These are phyloP conservation scores for Antidorcas marsupialis DNA, from an alignment of 2,113 vertebrate genomes.

Conservation along the genomic window DNA sequence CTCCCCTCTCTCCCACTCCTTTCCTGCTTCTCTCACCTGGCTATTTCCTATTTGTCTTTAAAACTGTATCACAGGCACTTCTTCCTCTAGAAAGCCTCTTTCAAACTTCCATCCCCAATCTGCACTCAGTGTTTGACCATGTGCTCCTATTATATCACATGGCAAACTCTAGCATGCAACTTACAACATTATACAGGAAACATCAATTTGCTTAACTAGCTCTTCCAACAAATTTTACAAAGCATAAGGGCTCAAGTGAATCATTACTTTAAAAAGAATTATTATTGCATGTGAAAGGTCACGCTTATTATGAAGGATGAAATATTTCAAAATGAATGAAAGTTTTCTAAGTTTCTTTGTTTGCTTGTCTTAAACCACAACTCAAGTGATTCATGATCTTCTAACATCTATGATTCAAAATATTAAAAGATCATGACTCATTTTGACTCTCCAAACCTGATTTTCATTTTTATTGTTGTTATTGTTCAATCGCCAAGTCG, in stretches of 20 bases:
- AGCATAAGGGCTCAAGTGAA: neutral
- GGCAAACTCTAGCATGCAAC: neutral
- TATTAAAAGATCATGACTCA: neutral
- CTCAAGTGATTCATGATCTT: neutral
- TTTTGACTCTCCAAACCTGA: neutral
- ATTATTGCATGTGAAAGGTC: neutral
- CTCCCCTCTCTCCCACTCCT: too few relatives aligned
- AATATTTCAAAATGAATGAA: neutral
- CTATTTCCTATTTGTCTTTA: neutral
- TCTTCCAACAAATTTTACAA: neutral
- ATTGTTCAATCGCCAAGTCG: rapidly evolving
- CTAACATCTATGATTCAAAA: neutral
- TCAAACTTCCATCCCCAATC: neutral
- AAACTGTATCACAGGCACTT: neutral
- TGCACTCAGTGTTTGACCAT: neutral
- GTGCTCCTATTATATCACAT: neutral
- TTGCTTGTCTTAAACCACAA: neutral
- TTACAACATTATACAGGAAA: neutral
- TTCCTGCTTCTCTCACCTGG: neutral
- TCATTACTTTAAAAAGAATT: neutral
- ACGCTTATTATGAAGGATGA: neutral
- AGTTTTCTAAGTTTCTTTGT: neutral
- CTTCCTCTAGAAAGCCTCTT: neutral
- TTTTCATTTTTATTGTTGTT: neutral
- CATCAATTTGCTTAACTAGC: neutral